Percentiles rank a stretch among this genome's conserved stretches.
phyloP scores from a whole-genome alignment of 2,888 invertebrate genomes.

The Octodonta nipae region DNA sequence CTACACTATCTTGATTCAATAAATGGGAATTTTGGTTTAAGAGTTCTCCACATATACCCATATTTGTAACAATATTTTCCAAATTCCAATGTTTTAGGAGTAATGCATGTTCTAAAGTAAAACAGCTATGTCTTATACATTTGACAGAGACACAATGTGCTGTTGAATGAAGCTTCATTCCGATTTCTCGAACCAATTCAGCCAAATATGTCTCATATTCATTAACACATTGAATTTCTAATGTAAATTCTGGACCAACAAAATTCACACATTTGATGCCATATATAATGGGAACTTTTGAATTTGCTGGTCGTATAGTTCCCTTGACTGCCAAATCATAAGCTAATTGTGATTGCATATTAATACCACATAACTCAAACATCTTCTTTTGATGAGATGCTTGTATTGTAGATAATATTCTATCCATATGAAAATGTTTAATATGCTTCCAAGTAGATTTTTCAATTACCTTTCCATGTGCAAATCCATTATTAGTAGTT shows the following conservation, averaged over 20 bases:
- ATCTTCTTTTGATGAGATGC: slow-evolving; percentile 75
- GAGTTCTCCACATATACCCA: slow-evolving; percentile 43
- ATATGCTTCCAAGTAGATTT: slow-evolving; percentile 59
- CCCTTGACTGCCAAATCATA: slow-evolving; percentile 80
- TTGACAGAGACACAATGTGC: slow-evolving; percentile 71
- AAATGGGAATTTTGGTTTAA: slow-evolving; percentile 31
- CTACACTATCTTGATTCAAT: slow-evolving; percentile 30
- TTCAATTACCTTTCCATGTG: slow-evolving; percentile 57
- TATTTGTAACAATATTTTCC: slow-evolving; percentile 51
- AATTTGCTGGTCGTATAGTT: slow-evolving; percentile 57
- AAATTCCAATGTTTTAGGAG: slow-evolving; percentile 72
- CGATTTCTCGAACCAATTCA: slow-evolving; percentile 70
- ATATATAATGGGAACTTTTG: slow-evolving; percentile 66
- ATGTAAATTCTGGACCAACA: slow-evolving; percentile 66
- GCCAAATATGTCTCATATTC: slow-evolving; percentile 68
- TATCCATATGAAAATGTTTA: slow-evolving; percentile 53
- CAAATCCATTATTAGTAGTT: slow-evolving; percentile 60
- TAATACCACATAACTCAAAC: slow-evolving; percentile 74
- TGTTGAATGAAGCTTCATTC: slow-evolving; percentile 59
- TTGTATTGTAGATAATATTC: slow-evolving; percentile 64
- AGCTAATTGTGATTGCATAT: slow-evolving; percentile 74
- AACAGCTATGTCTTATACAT: slow-evolving; percentile 72
- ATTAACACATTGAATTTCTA: slow-evolving; percentile 83
- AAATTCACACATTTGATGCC: slow-evolving; percentile 74
- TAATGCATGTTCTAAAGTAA: slow-evolving; percentile 60